These are phyloP conservation scores for Phalacrocorax brasilianus DNA, from an alignment of 2,113 vertebrate genomes.

Conservation along the genomic window DNA sequence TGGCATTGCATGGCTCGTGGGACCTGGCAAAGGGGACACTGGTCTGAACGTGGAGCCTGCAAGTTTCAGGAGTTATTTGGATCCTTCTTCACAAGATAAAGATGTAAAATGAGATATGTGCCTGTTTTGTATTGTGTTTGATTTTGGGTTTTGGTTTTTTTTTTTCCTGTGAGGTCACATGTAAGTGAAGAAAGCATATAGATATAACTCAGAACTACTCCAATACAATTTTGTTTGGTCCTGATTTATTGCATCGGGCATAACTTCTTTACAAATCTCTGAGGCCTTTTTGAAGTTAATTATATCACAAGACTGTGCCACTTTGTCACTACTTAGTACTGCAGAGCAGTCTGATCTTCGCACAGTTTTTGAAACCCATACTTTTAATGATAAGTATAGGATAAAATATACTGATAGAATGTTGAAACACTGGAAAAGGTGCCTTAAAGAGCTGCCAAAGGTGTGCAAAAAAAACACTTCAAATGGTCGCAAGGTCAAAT, in stretches of 20 bases:
- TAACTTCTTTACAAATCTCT: neutral
- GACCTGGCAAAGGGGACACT: accelerated
- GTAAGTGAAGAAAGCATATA: neutral
- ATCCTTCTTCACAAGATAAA: neutral
- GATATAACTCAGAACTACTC: neutral
- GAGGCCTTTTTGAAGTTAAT: neutral
- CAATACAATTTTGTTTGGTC: neutral
- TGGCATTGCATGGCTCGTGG: neutral
- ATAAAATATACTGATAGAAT: too few relatives aligned
- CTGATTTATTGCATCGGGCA: neutral
- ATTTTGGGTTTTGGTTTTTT: neutral
- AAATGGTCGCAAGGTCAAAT: neutral
- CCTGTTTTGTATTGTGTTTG: neutral
- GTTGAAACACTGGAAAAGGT: neutral
- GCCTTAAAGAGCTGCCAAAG: neutral
- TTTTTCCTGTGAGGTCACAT: too few relatives aligned
- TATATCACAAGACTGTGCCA: neutral
- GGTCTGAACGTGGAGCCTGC: neutral
- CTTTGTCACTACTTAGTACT: neutral
- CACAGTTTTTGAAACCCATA: neutral
- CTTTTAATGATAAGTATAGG: neutral
- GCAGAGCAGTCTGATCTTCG: neutral
- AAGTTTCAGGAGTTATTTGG: neutral
- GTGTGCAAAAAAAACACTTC: neutral
- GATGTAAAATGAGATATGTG: neutral